Percentiles rank a stretch among this genome's conserved stretches.
Evolutionary conservation across 2,113 vertebrate species (phyloP).

Genomic region (Urocynchramus pylzowi): DNA sequence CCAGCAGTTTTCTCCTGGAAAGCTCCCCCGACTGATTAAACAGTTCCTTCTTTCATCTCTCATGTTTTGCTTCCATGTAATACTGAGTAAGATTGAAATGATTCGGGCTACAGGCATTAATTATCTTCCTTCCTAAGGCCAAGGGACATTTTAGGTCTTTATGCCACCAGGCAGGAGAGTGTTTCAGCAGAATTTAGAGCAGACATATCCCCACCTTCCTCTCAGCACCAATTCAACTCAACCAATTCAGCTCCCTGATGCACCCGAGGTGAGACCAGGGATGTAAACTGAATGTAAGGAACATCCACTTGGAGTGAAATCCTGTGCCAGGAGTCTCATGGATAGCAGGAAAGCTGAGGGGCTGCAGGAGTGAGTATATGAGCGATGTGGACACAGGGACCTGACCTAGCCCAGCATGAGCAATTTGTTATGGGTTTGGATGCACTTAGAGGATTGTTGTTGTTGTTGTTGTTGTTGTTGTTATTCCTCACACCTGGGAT

Average conservation of each 20-base stretch:
- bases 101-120: background rate
- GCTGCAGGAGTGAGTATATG: background rate
- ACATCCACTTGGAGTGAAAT: background rate
- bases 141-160: background rate
- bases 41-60: conserved; percentile 45
- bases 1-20: conserved; percentile 28
- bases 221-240: too few relatives aligned
- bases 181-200: conserved; percentile 25
- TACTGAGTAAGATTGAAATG: conserved; percentile 54
- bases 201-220: background rate
- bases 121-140: conserved; percentile 22
- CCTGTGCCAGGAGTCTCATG: background rate
- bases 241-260: background rate
- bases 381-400: background rate
- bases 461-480: background rate
- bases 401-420: background rate
- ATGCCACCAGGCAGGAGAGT: background rate
- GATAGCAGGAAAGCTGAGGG: background rate
- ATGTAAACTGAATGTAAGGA: background rate
- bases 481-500: background rate
- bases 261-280: background rate
- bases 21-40: background rate
- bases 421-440: background rate
- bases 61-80: conserved; percentile 35
- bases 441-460: background rate